Evolutionary conservation across 2,888 invertebrate genomes (phyloP).

Genomic region (Agriopis marginaria): DNA sequence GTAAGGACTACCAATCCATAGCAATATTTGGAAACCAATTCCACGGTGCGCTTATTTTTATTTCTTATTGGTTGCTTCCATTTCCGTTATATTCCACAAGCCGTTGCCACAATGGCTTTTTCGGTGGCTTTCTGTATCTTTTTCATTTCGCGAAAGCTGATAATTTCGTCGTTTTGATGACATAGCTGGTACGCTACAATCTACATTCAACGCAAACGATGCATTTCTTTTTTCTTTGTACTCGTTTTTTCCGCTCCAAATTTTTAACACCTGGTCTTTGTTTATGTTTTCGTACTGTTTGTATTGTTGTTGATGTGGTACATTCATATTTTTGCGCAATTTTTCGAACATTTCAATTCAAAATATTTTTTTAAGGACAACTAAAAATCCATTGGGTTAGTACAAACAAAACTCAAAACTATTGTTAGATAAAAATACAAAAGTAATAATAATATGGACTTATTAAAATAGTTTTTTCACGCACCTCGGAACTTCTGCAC

Average conservation of each 20-base stretch:
- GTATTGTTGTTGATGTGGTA: neutral
- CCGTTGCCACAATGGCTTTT: conserved; percentile 11
- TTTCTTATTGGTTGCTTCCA: conserved; percentile 14
- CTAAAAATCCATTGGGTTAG: no score
- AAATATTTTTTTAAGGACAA: no score
- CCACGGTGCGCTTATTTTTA: neutral
- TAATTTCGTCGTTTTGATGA: conserved; percentile 16
- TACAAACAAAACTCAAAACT: no score
- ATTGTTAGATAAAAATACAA: no score
- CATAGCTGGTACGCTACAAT: conserved; percentile 14
- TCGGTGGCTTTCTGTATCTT: conserved; percentile 7
- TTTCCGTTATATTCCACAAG: conserved; percentile 6
- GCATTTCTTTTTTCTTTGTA: conserved; percentile 14
- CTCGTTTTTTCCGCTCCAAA: conserved; percentile 8
- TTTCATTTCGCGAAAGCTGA: conserved; percentile 18
- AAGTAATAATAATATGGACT: no score
- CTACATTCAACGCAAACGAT: conserved; percentile 12
- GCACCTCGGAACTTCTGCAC: no score
- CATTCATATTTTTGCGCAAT: neutral
- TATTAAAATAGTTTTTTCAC: no score
- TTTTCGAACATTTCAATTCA: no score
- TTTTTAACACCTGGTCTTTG: conserved; percentile 3
- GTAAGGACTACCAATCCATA: no score
- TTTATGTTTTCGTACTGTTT: neutral
- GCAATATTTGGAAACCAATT: conserved; percentile 1